Evolutionary conservation across 2,113 vertebrate genomes (phyloP).

Genomic region (Fukomys damarensis): DNA sequence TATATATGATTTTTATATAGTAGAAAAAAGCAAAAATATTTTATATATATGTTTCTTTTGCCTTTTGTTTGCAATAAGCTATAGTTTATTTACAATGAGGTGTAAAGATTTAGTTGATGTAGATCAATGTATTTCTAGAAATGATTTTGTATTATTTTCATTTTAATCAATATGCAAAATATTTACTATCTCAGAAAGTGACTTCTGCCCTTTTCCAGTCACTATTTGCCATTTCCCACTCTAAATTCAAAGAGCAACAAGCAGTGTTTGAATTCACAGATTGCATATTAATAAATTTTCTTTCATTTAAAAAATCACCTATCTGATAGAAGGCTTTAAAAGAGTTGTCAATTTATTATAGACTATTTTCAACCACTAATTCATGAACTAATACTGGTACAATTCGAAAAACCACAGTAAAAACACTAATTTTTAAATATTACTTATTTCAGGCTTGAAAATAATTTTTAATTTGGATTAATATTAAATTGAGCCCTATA

Average conservation of each 20-base stretch:
- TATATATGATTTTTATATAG: background rate
- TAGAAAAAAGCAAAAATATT: background rate
- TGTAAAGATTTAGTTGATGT: background rate
- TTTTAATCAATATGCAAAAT: background rate
- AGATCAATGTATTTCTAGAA: background rate
- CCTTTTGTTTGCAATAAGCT: background rate
- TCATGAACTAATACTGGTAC: background rate
- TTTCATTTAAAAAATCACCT: background rate
- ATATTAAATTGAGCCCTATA: background rate
- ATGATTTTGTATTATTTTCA: background rate
- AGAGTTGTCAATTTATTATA: background rate
- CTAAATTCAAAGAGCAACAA: background rate
- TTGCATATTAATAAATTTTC: background rate
- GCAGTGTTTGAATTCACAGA: background rate
- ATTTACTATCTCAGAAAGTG: background rate
- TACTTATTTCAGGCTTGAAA: background rate
- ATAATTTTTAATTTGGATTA: constrained; percentile 1
- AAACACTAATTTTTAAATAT: background rate
- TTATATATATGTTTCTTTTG: background rate
- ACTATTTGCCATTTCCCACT: background rate
- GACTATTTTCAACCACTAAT: background rate
- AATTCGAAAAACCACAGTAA: background rate
- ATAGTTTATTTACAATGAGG: background rate
- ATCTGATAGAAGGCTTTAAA: background rate
- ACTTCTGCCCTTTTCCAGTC: background rate